Evolutionary conservation across 2,888 invertebrate genomes (phyloP).

Genomic region (Apomyelois bistriatella): DNA sequence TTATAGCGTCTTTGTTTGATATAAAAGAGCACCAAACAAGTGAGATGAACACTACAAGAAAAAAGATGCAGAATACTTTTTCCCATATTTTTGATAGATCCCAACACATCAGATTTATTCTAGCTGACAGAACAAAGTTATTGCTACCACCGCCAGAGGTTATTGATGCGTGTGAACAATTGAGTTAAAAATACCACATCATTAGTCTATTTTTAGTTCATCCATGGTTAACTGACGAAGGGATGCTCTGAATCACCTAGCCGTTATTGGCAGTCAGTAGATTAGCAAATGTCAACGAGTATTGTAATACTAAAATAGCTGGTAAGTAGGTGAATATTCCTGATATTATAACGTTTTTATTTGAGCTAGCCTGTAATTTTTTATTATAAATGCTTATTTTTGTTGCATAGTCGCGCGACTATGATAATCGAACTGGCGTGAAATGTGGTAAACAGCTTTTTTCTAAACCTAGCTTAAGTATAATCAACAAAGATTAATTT

Average conservation of each 20-base stretch:
- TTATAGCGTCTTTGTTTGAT: too few species aligned
- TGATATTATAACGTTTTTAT: neutral
- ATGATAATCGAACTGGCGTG: too few species aligned
- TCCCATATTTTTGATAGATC: too few species aligned
- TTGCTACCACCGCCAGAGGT: neutral
- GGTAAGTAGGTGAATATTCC: neutral
- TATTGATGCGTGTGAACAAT: neutral
- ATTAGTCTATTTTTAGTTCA: neutral
- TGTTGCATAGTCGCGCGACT: too few species aligned
- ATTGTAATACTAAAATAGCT: neutral
- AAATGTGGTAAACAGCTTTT: too few species aligned
- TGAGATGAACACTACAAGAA: too few species aligned
- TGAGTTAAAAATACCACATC: neutral
- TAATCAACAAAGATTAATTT: too few species aligned
- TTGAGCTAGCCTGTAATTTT: too few species aligned
- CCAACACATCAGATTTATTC: neutral
- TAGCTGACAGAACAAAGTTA: neutral
- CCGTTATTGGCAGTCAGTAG: neutral
- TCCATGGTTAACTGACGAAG: slow-evolving; percentile 1
- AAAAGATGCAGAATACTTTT: too few species aligned
- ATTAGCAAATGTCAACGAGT: neutral
- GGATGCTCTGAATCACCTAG: neutral
- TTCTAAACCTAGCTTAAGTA: too few species aligned
- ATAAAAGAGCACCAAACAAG: too few species aligned
- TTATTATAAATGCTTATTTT: too few species aligned